These are phyloP conservation scores for Rhamphomyia laevipes DNA, from an alignment of 2,888 invertebrate species.

Conservation along the genomic window DNA sequence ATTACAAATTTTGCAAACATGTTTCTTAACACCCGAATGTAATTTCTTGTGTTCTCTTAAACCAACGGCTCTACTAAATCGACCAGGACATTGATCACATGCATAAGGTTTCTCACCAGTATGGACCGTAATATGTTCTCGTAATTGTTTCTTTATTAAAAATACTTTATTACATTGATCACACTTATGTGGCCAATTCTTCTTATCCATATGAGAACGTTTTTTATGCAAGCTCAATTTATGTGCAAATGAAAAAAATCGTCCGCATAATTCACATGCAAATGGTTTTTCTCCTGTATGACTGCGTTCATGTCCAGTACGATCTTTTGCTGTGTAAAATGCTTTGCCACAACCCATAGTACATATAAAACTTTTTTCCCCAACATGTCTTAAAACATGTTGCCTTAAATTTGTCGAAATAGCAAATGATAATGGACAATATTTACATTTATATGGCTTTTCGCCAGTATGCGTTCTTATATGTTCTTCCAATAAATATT, in stretches of 20 bases:
- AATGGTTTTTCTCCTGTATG: background rate
- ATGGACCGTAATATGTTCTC: background rate
- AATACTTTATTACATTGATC: background rate
- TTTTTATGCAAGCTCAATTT: background rate
- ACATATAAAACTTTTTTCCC: background rate
- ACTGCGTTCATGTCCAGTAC: background rate
- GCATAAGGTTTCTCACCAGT: conserved; percentile 6
- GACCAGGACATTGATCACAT: conserved; percentile 7
- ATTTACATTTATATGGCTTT: background rate
- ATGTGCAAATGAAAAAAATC: background rate
- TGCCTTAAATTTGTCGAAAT: background rate
- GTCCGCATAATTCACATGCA: background rate
- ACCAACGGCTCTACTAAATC: conserved; percentile 5
- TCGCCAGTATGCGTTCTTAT: background rate
- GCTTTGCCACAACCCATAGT: background rate
- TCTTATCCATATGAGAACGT: background rate
- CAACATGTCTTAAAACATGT: background rate
- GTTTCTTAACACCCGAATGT: conserved; percentile 9
- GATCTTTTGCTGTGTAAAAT: background rate
- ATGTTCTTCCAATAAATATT: background rate
- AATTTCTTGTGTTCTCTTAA: conserved; percentile 7
- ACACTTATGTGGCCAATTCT: background rate
- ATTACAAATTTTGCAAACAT: conserved; percentile 18
- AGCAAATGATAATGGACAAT: background rate
- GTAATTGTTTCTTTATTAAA: background rate